phyloP scores from a whole-genome alignment of 2,113 vertebrate genomes.

The Larimichthys crocea region DNA sequence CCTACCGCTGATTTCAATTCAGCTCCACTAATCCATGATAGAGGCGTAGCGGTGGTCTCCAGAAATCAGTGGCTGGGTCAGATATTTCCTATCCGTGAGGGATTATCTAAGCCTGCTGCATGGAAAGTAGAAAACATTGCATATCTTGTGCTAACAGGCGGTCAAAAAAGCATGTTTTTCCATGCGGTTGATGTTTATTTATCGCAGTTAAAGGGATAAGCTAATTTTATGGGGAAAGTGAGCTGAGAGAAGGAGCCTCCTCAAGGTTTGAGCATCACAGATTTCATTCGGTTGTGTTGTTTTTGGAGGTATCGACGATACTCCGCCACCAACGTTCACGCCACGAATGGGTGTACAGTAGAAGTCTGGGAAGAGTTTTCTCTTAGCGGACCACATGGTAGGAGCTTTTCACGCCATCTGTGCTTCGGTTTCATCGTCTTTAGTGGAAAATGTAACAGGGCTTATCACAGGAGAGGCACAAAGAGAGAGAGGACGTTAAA shows the following conservation, averaged over 20 bases:
- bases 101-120: constrained; percentile 62
- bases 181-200: constrained; percentile 45
- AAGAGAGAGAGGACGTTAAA: background rate
- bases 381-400: constrained; percentile 38
- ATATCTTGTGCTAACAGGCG: constrained; percentile 69
- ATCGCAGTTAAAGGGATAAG: constrained; percentile 52
- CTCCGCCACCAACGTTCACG: background rate
- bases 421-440: constrained; percentile 41
- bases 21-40: constrained; percentile 64
- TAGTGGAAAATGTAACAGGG: constrained; percentile 2
- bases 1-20: constrained; percentile 56
- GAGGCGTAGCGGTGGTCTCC: constrained; percentile 44
- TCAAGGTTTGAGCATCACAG: constrained; percentile 30
- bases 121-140: background rate
- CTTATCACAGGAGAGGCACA: constrained; percentile 35
- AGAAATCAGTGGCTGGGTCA: constrained; percentile 55
- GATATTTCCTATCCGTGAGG: constrained; percentile 54
- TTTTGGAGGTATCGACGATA: background rate
- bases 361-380: constrained; percentile 29
- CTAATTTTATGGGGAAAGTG: constrained; percentile 40
- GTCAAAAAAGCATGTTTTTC: constrained; percentile 38
- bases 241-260: constrained; percentile 38
- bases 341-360: background rate
- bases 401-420: constrained; percentile 60
- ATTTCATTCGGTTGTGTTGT: constrained; percentile 41